A percentile compares a stretch with the other conserved stretches of the same genome.
phyloP scores from a whole-genome alignment of 2,888 invertebrate species.

The Idaea aversata region DNA sequence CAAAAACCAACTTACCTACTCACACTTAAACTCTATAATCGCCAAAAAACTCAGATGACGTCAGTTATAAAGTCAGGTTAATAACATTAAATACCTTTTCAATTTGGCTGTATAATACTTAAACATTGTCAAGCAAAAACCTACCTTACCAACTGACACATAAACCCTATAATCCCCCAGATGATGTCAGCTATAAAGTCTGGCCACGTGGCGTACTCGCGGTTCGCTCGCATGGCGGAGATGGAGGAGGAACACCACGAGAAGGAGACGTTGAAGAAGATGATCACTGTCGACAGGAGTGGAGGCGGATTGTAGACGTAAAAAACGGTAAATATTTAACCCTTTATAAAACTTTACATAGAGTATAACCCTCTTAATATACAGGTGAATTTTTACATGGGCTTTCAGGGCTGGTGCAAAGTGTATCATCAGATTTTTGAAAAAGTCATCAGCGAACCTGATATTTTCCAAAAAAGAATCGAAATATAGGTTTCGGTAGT shows the following conservation, averaged over 20 bases:
- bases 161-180: constrained; percentile 67
- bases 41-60: too few relatives aligned
- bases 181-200: constrained; percentile 99
- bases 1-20: background rate
- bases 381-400: too few relatives aligned
- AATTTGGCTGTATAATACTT: background rate
- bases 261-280: constrained; percentile 86
- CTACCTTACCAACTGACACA: too few relatives aligned
- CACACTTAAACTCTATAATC: too few relatives aligned
- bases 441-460: too few relatives aligned
- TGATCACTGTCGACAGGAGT: constrained; percentile 95
- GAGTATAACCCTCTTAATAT: too few relatives aligned
- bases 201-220: constrained; percentile 96
- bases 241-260: constrained; percentile 93
- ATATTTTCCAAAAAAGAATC: too few relatives aligned
- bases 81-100: background rate
- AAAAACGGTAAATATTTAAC: background rate
- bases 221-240: constrained; percentile 97
- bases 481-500: too few relatives aligned
- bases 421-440: too few relatives aligned
- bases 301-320: constrained; percentile 92
- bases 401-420: too few relatives aligned
- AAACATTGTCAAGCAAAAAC: background rate
- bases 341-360: too few relatives aligned
- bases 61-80: too few relatives aligned